Base-by-base conservation (phyloP, 37 sponge, comb jelly and placozoan species). In the Eunapius fragilis region DNA sequence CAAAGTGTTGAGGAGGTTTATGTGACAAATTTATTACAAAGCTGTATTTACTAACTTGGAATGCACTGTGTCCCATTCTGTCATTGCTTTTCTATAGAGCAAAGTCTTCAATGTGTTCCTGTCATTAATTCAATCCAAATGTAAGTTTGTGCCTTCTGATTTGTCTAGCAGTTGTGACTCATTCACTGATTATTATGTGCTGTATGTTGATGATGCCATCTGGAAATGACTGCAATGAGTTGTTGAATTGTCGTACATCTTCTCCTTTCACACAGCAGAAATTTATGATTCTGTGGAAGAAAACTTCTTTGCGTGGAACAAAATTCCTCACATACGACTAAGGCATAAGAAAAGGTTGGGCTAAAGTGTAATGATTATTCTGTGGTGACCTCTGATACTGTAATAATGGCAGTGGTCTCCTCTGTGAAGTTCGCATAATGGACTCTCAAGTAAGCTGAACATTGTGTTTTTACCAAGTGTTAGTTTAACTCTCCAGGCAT, bases 261-360 rank as follows among this genome's bases (percentile, higher is more conserved):
- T 45, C 9, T 41, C n/a, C 14, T 67, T 49, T 10, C 14, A 49
- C 41, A n/a, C 68, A 85, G 86, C 30, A 13, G 80, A 35, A 14
- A 25, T 37, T 9, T 86, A 71, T 31, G 27, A 12, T 48, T 69
- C 79, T 33, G 80, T 86, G 23, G 45, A 86, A 31, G 80, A 70
- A 6, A 80, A 86, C 68, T 80, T 70, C 24, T 86, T 47, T 79
- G 50, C 87, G 22, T 71, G 47, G 30, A 70, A 79, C 19, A 86
- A 71, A 37, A 79, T 86, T 2, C 87, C 87, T 23, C 33, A 37
- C 38, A 80, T 86, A n/a, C 71, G 72, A 5, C 80, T 86, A 30
- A 47, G 47, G 5, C 87, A 86, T 47, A 79, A 80, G 47, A 5
- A 38, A 79, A 86, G 87, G 87, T 86, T 28, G 14, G 25, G 24